phyloP scores from a whole-genome alignment of 2,888 invertebrate genomes.

The Eumacrocentrus americanus region DNA sequence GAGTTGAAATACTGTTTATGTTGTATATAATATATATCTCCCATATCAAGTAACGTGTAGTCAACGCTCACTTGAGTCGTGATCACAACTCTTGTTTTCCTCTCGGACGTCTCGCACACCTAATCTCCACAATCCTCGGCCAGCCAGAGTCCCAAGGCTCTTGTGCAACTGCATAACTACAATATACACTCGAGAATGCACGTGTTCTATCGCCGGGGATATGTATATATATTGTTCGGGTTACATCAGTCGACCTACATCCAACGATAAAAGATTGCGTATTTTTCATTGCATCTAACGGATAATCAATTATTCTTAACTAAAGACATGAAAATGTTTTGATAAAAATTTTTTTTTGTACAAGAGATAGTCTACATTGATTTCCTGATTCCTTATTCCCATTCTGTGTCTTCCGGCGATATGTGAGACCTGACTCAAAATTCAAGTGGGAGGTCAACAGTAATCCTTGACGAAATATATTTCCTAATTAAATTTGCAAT shows the following conservation, averaged over 20 bases:
- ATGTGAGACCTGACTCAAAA: constrained; percentile 10
- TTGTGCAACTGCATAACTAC: constrained; percentile 39
- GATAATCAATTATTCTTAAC: too few relatives aligned
- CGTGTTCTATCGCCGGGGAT: constrained; percentile 30
- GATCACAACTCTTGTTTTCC: constrained; percentile 18
- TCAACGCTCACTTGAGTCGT: constrained; percentile 9
- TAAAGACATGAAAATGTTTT: too few relatives aligned
- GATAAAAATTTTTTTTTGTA: too few relatives aligned
- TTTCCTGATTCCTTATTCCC: constrained; percentile 48
- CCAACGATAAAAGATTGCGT: constrained; percentile 22
- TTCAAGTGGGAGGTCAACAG: constrained; percentile 10
- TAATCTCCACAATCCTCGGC: constrained; percentile 14
- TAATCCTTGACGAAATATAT: constrained; percentile 10
- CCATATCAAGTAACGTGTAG: constrained; percentile 13
- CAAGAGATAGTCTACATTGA: constrained; percentile 25
- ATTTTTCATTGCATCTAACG: constrained; percentile 4
- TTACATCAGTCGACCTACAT: constrained; percentile 32
- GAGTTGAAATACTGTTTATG: not conserved
- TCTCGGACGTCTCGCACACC: constrained; percentile 17
- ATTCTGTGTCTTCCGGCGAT: constrained; percentile 26
- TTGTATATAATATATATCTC: constrained; percentile 6
- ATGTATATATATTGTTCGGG: constrained; percentile 18
- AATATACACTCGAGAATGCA: constrained; percentile 26
- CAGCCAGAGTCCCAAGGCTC: constrained; percentile 33
- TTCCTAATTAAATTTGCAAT: not conserved